These are phyloP conservation scores for Macroramphosus scolopax DNA, from an alignment of 2,797 vertebrate species.

Conservation along the genomic window DNA sequence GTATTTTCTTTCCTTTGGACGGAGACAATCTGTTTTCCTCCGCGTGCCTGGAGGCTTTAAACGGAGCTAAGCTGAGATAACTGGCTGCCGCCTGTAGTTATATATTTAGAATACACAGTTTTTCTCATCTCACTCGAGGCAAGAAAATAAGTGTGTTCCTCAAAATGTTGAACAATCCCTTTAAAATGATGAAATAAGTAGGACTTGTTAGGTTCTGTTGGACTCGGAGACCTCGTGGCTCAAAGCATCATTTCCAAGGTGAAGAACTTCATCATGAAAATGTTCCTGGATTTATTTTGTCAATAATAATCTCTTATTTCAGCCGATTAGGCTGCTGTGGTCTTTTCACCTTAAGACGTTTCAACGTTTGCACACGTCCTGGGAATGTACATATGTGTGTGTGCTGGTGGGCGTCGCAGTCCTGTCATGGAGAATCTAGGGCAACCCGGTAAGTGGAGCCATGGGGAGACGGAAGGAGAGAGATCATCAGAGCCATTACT, in stretches of 20 bases:
- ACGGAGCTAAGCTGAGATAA: too few species aligned
- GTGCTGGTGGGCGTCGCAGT: slow-evolving; percentile 3
- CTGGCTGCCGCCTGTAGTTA: too few species aligned
- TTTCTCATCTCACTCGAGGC: too few species aligned
- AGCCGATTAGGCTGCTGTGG: slow-evolving; percentile 18
- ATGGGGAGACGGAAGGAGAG: slow-evolving; percentile 44
- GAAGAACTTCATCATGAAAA: neutral
- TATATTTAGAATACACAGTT: neutral
- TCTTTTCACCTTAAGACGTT: slow-evolving; percentile 10
- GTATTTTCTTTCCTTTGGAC: too few species aligned
- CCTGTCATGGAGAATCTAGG: slow-evolving; percentile 68
- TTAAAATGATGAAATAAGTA: too few species aligned
- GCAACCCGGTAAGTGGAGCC: slow-evolving; percentile 66
- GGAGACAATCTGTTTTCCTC: too few species aligned
- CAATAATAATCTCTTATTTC: neutral
- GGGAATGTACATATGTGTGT: neutral
- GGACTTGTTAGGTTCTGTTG: too few species aligned
- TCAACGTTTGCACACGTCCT: slow-evolving; percentile 6
- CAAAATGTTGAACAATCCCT: too few species aligned
- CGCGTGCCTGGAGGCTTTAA: too few species aligned
- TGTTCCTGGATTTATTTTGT: too few species aligned
- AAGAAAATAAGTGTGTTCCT: too few species aligned
- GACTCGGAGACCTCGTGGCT: too few species aligned
- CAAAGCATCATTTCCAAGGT: slow-evolving; percentile 1
- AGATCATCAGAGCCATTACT: slow-evolving; percentile 74